phyloP scores from a whole-genome alignment of 2,113 vertebrate species.

The Callionymus lyra region DNA sequence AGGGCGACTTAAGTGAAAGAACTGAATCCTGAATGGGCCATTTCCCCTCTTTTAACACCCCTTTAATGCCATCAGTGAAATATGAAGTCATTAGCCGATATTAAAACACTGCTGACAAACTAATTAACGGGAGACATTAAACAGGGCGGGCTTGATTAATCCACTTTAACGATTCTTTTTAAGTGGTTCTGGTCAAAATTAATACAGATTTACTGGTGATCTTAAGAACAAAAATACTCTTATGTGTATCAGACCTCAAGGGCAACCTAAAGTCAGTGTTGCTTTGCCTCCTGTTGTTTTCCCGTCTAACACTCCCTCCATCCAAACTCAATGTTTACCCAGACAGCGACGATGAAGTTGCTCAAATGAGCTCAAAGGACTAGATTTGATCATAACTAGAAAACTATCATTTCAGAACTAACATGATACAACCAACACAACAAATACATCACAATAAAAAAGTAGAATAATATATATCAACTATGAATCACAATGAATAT shows the following conservation, averaged over 20 bases:
- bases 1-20: constrained; percentile 59
- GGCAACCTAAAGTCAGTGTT: constrained; percentile 85
- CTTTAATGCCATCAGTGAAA: constrained; percentile 99
- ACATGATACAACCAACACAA: too few relatives aligned
- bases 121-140: constrained; percentile 99
- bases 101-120: constrained; percentile 99
- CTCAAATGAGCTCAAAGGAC: too few relatives aligned
- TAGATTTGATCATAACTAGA: too few relatives aligned
- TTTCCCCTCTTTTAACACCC: constrained; percentile 94
- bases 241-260: constrained; percentile 82
- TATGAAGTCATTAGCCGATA: constrained; percentile 99
- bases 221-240: constrained; percentile 64
- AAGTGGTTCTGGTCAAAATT: constrained; percentile 98
- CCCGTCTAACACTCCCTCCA: background rate
- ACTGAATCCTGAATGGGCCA: constrained; percentile 85
- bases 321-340: too few relatives aligned
- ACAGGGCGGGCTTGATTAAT: constrained; percentile 99
- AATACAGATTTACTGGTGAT: constrained; percentile 99
- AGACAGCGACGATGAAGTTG: too few relatives aligned
- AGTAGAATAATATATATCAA: too few relatives aligned
- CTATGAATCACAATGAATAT: too few relatives aligned
- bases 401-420: too few relatives aligned
- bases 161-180: constrained; percentile 99
- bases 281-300: constrained; percentile 32
- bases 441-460: too few relatives aligned